Base-by-base conservation (phyloP, 92 coral and sea anemone species). In the Epizoanthus ramosus region DNA sequence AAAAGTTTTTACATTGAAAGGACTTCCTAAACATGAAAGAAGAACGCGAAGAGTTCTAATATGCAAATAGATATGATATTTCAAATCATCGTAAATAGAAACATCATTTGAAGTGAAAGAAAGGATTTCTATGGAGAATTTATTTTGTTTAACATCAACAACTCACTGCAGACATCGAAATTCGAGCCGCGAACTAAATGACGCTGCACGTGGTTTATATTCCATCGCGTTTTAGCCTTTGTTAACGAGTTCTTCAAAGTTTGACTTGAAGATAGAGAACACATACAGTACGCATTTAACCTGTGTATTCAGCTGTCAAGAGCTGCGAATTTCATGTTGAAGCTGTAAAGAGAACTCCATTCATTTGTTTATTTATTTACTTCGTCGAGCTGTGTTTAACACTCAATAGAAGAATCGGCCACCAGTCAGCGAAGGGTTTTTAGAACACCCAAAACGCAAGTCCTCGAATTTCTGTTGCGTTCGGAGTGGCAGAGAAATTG, bases 241-340 rank as follows among this genome's bases (percentile, higher is more conserved):
- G 71, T 60, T 77, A 14, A 39, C 70, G 47, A 77, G 57, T 61
- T 77, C 70, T 77, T 77, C 82, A 61, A 61, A 77, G 82, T 77
- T 77, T 77, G 82, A 77, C 63, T 77, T 41, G 58, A 61, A 60
- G 82, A 60, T 77, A 60, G 82, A 61, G 23, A 37, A 37, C 63
- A 43, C 82, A 77, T 61, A 77, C 82, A 77, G 82, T 77, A 77
- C 19, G 70, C 25, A 77, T 59, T 77, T 69, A 77, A 3, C 52
- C 13, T 41, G 82, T 77, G 70, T 77, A 61, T 77, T 77, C 82
- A 77, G 82, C 82, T 77, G 82, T 77, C 57, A 77, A 77, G 57
- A 60, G 70, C 82, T 43, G 70, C 82, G 59, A 77, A 41, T 77
- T 77, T 77, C 35, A 39, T 76, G 82, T 77, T 77, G 71, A 77